Percentiles rank a stretch among this genome's conserved stretches.
phyloP scores from a whole-genome alignment of 2,113 vertebrate genomes.

The Pygoscelis adeliae region DNA sequence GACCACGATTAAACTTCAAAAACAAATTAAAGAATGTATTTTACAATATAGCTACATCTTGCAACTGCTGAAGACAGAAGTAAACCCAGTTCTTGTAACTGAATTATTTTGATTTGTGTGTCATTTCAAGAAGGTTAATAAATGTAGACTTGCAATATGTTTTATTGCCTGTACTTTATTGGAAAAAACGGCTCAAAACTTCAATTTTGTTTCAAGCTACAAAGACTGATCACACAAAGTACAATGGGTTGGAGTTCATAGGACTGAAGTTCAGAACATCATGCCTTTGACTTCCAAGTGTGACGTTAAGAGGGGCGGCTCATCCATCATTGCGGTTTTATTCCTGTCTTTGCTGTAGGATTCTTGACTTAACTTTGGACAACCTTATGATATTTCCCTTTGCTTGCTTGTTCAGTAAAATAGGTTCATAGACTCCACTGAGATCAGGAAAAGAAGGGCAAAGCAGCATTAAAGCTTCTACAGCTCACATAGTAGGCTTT shows the following conservation, averaged over 20 bases:
- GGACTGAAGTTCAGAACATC: not conserved
- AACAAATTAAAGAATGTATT: not conserved
- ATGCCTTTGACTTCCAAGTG: not conserved
- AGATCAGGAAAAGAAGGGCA: not conserved
- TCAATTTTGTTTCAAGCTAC: not conserved
- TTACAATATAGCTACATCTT: not conserved
- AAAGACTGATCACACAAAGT: not conserved
- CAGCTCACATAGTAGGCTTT: not conserved
- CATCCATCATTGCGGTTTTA: not conserved
- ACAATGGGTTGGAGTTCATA: not conserved
- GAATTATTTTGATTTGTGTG: conserved; percentile 44
- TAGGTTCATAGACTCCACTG: not conserved
- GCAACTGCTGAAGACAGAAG: not conserved
- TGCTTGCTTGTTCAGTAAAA: not conserved
- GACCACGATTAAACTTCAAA: not conserved
- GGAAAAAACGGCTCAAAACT: not conserved
- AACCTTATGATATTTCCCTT: not conserved
- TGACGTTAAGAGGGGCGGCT: not conserved
- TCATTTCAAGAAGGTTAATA: not conserved
- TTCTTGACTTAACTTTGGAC: not conserved
- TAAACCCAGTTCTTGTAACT: not conserved
- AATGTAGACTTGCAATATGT: not conserved
- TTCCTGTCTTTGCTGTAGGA: not conserved
- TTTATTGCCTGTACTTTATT: not conserved
- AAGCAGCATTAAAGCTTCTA: not conserved